A percentile compares a stretch with the other conserved stretches of the same genome.
Evolutionary conservation across 1,140 invertebrate species (phyloP).

Genomic region (Drosophila kanapiae): DNA sequence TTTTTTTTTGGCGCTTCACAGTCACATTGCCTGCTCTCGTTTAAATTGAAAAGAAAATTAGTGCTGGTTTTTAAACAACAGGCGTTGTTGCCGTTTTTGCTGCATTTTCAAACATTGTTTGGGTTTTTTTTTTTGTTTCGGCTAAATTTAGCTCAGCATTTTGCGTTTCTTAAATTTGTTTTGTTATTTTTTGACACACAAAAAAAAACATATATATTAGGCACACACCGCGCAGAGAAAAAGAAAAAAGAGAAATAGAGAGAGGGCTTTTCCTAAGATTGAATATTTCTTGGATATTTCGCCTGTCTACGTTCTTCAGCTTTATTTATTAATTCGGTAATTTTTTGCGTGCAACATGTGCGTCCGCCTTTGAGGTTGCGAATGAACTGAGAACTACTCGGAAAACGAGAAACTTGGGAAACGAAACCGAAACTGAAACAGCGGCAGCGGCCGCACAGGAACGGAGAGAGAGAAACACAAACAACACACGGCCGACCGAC

Average conservation of each 20-base stretch:
- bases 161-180: constrained; percentile 10
- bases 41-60: constrained; percentile 29
- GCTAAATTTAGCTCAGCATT: constrained; percentile 37
- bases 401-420: constrained; percentile 9
- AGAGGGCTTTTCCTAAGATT: constrained; percentile 42
- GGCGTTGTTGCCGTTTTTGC: constrained; percentile 5
- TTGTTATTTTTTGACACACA: constrained; percentile 32
- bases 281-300: constrained; percentile 18
- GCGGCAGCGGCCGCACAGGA: not conserved
- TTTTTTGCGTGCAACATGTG: constrained; percentile 51
- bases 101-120: constrained; percentile 30
- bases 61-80: constrained; percentile 6
- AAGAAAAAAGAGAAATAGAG: constrained; percentile 10
- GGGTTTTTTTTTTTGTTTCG: constrained; percentile 3
- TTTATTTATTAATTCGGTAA: constrained; percentile 29
- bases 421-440: constrained; percentile 60
- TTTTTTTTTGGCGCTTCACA: constrained; percentile 57
- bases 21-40: constrained; percentile 70
- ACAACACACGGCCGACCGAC: too few relatives aligned
- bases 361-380: constrained; percentile 68
- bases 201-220: constrained; percentile 45
- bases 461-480: constrained; percentile 4
- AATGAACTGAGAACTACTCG: constrained; percentile 55
- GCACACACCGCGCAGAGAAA: constrained; percentile 30
- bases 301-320: constrained; percentile 12